phyloP scores from a whole-genome alignment of 1,140 invertebrate genomes.

The Diorhabda carinulata region DNA sequence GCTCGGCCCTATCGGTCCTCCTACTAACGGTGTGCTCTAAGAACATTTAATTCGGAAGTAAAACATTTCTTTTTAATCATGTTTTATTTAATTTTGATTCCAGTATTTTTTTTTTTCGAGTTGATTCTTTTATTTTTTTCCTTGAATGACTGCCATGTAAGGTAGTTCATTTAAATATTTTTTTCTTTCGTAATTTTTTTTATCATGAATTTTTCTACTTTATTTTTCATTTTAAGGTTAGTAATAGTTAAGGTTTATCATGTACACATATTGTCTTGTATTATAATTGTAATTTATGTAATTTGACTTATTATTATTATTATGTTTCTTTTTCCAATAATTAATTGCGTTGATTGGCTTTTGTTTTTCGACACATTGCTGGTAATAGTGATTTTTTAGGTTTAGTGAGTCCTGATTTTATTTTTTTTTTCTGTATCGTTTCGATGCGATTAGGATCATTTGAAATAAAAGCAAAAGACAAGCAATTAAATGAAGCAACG shows the following conservation, averaged over 20 bases:
- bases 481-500: conserved; percentile 19
- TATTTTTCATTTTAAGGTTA: conserved; percentile 18
- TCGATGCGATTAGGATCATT: not conserved
- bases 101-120: conserved; percentile 16
- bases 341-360: conserved; percentile 33
- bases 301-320: conserved; percentile 25
- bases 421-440: not conserved
- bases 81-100: conserved; percentile 14
- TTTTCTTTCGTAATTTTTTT: conserved; percentile 28
- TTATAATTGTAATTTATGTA: conserved; percentile 45
- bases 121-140: conserved; percentile 14
- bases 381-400: conserved; percentile 1
- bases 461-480: conserved; percentile 28
- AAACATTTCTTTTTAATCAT: not conserved
- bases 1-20: conserved; percentile 74
- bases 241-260: conserved; percentile 23
- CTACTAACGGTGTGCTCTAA: conserved; percentile 54
- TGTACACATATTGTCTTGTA: conserved; percentile 33
- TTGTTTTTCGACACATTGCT: conserved; percentile 31
- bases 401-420: not conserved
- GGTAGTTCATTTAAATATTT: conserved; percentile 21
- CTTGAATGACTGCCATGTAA: not conserved
- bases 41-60: not conserved
- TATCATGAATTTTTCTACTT: conserved; percentile 21
- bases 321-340: conserved; percentile 12